Base-by-base conservation (phyloP, 2,888 invertebrate species). In the Phragmatobia fuliginosa region DNA sequence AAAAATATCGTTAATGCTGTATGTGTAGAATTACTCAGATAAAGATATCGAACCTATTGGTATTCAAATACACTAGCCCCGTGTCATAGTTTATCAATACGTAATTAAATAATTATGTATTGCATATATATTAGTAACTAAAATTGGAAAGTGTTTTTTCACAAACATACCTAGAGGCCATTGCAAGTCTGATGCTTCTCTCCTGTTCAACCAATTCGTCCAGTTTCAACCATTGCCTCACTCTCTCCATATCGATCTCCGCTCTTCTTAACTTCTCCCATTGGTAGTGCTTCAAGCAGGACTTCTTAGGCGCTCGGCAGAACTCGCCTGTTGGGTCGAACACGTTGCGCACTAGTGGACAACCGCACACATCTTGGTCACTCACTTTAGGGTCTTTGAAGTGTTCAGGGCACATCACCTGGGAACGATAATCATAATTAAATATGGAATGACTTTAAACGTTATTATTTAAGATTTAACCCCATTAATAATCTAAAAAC, bases 261-360 rank as follows among this genome's bases (percentile, higher is more conserved):
- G 99, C 99, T 28, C 99, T 92, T 0, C 99, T 95, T 75, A 99
- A 92, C 91, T 99, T 99, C 92, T 99, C 99, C 99, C 99, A 99
- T 80, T 98, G 98, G 89, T 97, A 98, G 90, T 99, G 99, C 83
- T 97, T 97, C 67, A 97, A 96, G 87, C 99, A 99, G 76, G 96
- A 97, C 90, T 99, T 99, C 90, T 99, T 99, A 0, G 98, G 97
- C 0, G 97, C 97, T 10, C 94, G 92, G 89, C 99, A 99, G 93
- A 98, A 98, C 82, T 98, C 97, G 0, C 98, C 98, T 0, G 98
- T 98, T 0, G 97, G 96, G 76, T 97, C 96, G 88, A 99, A 99
- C 0, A 98, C 97, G 83, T 98, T 97, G 1, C 96, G 96, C 0
- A 98, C 97, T 2, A 99, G 92, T 0, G 99, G 99, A 88, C 98